Evolutionary conservation across 2,113 vertebrate genomes (phyloP), one percentile per base, ranked within the genome.

Genomic region (Vicugna pacos): DNA sequence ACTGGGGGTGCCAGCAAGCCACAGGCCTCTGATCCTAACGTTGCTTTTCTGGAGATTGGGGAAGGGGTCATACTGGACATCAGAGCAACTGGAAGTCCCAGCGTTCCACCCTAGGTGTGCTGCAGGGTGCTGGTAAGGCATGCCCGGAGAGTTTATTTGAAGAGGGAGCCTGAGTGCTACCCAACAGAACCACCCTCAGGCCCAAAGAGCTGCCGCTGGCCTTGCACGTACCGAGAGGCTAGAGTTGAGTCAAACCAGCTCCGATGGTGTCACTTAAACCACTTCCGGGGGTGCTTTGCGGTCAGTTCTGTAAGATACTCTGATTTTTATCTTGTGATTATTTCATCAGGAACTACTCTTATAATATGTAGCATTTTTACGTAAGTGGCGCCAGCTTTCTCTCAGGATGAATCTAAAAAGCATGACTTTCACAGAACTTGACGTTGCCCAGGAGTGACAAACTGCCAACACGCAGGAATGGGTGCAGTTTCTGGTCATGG

Each of bases 351-450:
- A 97, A 97, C 96, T 97, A 93, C 97, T 89, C 42, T 98, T 97
- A 97, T 97, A 97, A 98, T 94, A 98, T 96, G 96, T 97, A 97
- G 97, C 97, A 97, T 98, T 98, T 98, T 98, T 98, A 97, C 97
- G 98, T 97, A 98, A 98, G 95, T 96, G 97, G 98, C 98, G 98
- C 97, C 97, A 98, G 98, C 98, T 98, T 98, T 98, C 97, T 96
- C 98, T 98, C 97, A 97, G 98, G 98, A 98, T 98, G 96, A 98
- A 98, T 98, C 98, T 98, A 97, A 97, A 98, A 98, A 38, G 98
- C 97, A 91, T 98, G 98, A 98, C 97, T 98, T 97, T 98, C 94
- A 96, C 95, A 98, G 98, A 98, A 97, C 96, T 94, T 94, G 97
- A 97, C 95, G 80, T 76, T 81, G 95, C 97, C 97, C 94, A 11